Evolutionary conservation across 2,113 vertebrate genomes (phyloP), one percentile per base, ranked within the genome.

Genomic region (Phocoena phocoena): DNA sequence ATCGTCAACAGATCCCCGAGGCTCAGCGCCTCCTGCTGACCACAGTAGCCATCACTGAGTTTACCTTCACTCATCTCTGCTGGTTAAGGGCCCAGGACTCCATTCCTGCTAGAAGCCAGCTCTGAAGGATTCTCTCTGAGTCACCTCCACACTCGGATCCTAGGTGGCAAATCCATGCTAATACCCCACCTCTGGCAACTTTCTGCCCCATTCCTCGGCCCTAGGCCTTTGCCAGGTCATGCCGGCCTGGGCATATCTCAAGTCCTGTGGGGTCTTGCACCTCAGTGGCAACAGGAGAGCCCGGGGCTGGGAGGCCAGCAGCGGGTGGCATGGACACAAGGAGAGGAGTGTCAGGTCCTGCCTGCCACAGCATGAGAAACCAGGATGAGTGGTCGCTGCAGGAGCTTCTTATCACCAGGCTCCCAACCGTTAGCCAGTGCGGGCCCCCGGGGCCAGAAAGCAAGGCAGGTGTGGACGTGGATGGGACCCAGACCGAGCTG

Each of bases 281-380:
- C 28, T 67, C 62, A 31, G n/a, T 6, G 5, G 10, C 31, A 62
- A 15, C 21, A 38, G n/a, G 4, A 20, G 14, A 94, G 20, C 25
- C 38, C 12, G 4, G 2, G 11, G 55, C 15, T 53, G 11, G 28
- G 15, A 65, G 8, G 1, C 23, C 8, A 20, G 65, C 23, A 80
- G 53, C 23, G 3, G 4, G 23, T 20, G 31, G 9, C 17, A 1
- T 12, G 20, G 33, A 18, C 10, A 8, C 0, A 1, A 10, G 4
- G 14, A 2, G 15, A 62, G n/a, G 36, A 33, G 41, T 44, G 13
- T 26, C 8, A 60, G 76, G 23, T 28, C 21, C 12, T 1, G 12
- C 38, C 26, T 23, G 6, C 50, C 28, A 28, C 28, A 41, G 6
- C 18, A 33, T 0, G 3, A 68, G 23, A 50, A 25, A 31, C 44